Conservation (phyloP, 2,113 vertebrate species). For the Pseudonaja textilis region DNA sequence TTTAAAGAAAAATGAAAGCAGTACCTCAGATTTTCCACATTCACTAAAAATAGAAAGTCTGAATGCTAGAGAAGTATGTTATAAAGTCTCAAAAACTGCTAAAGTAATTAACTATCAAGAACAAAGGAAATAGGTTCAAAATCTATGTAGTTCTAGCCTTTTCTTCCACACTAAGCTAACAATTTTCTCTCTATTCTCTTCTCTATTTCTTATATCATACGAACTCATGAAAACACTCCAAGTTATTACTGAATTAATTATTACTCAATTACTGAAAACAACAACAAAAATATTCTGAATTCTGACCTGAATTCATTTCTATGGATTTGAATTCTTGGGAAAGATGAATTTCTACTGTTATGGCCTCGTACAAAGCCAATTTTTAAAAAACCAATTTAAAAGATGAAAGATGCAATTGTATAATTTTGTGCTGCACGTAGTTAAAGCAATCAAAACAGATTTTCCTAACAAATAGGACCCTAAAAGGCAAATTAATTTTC, state of each 20-base stretch:
- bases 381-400: constrained; percentile 32
- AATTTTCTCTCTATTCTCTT: neutral
- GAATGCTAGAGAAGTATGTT: neutral
- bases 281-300: neutral
- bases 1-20: neutral
- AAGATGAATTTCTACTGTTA: neutral
- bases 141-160: neutral
- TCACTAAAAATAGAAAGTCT: neutral
- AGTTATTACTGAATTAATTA: neutral
- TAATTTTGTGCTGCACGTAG: neutral
- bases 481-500: neutral
- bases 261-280: neutral
- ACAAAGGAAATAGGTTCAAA: neutral
- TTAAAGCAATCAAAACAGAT: constrained; percentile 17
- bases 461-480: constrained; percentile 17
- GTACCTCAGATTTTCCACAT: neutral
- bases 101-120: neutral
- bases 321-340: neutral
- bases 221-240: neutral
- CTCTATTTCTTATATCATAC: neutral
- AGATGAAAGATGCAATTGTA: neutral
- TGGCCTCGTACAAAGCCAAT: neutral
- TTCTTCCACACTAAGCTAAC: neutral
- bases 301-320: neutral
- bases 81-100: neutral